Base-by-base conservation (phyloP, 2,888 invertebrate species). In the Tenthredo amoena region DNA sequence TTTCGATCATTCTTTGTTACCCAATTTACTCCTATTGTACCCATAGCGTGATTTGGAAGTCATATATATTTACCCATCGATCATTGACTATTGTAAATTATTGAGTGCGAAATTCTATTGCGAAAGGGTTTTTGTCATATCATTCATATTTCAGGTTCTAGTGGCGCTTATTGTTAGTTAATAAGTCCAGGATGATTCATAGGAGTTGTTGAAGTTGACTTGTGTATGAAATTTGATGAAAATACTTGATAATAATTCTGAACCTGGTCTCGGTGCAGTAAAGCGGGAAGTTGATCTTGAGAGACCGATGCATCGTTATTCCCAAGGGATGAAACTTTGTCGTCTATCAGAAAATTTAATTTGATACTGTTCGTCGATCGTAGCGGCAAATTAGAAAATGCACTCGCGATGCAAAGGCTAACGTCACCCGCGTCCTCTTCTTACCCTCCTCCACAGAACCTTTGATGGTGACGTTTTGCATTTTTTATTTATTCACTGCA, bases 331-430 rank as follows among this genome's bases (percentile, higher is more conserved):
- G 26, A 9, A 81, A 81, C 58, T 81, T 81, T 81, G 62, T 40
- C 58, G 40, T 81, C 81, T 26, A 81, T 81, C 81, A 62, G 81
- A 81, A 81, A 55, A 81, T 81, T 62, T 58, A 58, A 81, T 81
- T 81, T 81, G 37, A 81, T 81, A 81, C 81, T 50, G 81, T 62
- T 81, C 40, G 81, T 81, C 81, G 81, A 81, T 62, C 81, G 58
- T 81, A 62, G 81, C 81, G 81, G 81, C 21, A 62, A 81, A 81
- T 81, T 81, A 81, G 81, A 81, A 81, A 81, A 62, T 81, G 58
- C 79, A 81, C 26, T 77, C 47, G 31, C 55, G 58, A 81, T 62
- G 79, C 81, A 81, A 62, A 50, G 62, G 58, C 34, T 43, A 9
- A 62, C 81, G 62, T 40, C 31, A 68, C 68, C 68, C 34, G 68